These are phyloP conservation scores for Whitmania pigra DNA, from an alignment of 1,140 invertebrate genomes.

Conservation along the genomic window DNA sequence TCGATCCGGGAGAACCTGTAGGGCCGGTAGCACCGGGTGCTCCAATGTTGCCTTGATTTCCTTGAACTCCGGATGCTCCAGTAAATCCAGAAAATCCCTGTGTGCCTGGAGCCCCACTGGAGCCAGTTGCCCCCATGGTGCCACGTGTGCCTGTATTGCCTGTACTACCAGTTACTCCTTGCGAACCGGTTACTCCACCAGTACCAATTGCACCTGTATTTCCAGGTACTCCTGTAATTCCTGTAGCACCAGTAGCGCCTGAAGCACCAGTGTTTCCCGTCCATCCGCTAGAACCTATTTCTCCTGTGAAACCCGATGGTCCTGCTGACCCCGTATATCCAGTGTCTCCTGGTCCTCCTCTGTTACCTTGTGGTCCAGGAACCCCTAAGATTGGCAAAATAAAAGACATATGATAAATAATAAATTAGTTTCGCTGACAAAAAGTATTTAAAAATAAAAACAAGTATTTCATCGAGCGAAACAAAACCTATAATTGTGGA, in stretches of 20 bases:
- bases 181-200: neutral
- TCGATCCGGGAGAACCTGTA: constrained; percentile 5
- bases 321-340: neutral
- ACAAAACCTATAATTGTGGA: no score
- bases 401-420: no score
- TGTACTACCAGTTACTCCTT: neutral
- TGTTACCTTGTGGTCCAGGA: neutral
- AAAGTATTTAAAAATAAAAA: no score
- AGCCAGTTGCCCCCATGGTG: neutral
- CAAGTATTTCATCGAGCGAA: no score
- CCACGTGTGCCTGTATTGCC: neutral
- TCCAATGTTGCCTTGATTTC: constrained; percentile 7
- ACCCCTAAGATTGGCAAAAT: no score
- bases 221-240: neutral
- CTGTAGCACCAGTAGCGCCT: neutral
- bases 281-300: neutral
- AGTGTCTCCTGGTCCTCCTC: neutral
- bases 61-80: no score
- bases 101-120: no score
- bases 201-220: neutral
- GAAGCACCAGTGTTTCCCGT: constrained; percentile 1
- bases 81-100: no score
- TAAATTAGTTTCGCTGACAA: no score
- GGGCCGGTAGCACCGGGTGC: neutral
- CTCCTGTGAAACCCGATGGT: neutral